phyloP scores from a whole-genome alignment of 2,888 invertebrate genomes.

The Andricus quercusramuli region DNA sequence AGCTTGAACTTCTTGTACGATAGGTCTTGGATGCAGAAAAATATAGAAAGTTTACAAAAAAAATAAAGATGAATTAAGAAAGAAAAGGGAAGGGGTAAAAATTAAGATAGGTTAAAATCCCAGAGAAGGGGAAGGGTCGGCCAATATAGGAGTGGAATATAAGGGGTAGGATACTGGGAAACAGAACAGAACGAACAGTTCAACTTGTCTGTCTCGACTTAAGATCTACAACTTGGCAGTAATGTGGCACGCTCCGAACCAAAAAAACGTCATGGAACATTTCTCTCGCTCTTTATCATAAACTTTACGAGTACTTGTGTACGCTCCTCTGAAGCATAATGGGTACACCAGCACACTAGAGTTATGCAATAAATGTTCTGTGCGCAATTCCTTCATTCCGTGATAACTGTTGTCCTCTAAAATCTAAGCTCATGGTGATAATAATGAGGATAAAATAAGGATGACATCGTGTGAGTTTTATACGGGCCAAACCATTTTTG shows the following conservation, averaged over 20 bases:
- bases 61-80: background rate
- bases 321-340: background rate
- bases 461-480: no score
- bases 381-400: background rate
- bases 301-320: conserved; percentile 23
- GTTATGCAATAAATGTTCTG: background rate
- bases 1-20: conserved; percentile 4
- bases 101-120: background rate
- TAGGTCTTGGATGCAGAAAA: background rate
- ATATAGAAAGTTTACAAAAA: background rate
- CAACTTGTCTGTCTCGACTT: conserved; percentile 30
- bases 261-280: conserved; percentile 35
- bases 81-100: background rate
- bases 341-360: background rate
- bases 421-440: no score
- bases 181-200: conserved; percentile 24
- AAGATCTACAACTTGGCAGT: conserved; percentile 40
- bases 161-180: conserved; percentile 17
- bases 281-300: conserved; percentile 38
- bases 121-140: background rate
- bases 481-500: no score
- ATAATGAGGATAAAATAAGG: no score
- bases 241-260: conserved; percentile 23
- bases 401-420: background rate
- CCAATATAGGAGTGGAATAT: background rate